phyloP scores from a whole-genome alignment of 35 echinoderm and acorn worm species.

The Stichopus chloronotus region DNA sequence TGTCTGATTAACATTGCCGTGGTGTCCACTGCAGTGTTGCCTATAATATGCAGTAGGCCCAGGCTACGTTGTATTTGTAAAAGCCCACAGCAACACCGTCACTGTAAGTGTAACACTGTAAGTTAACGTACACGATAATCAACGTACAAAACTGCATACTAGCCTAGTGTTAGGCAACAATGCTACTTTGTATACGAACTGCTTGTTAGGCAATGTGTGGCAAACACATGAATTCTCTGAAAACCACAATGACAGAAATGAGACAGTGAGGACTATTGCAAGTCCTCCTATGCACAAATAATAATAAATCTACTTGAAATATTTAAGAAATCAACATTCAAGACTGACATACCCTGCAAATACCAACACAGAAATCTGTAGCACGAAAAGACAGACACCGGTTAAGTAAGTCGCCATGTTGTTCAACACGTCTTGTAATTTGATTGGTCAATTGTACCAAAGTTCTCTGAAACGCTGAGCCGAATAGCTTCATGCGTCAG shows the following conservation, averaged over 20 bases:
- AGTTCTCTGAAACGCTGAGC: background rate
- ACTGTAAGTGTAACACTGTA: no score
- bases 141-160: background rate
- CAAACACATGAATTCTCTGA: constrained; percentile 1
- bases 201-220: background rate
- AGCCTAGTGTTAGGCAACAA: background rate
- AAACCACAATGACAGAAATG: background rate
- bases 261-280: background rate
- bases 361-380: constrained; percentile 35
- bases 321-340: background rate
- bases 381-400: constrained; percentile 28
- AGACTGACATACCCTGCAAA: constrained; percentile 10
- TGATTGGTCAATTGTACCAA: constrained; percentile 34
- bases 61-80: no score
- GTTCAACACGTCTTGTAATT: constrained; percentile 44
- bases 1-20: no score
- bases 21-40: no score
- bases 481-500: background rate
- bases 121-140: no score
- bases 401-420: constrained; percentile 35
- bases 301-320: no score
- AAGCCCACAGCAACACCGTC: no score
- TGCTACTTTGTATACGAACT: background rate
- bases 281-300: background rate
- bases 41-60: no score